Percentiles rank a stretch among this genome's conserved stretches.
Conservation (phyloP, 1,140 invertebrate species). For the Drosophila pruinosa region DNA sequence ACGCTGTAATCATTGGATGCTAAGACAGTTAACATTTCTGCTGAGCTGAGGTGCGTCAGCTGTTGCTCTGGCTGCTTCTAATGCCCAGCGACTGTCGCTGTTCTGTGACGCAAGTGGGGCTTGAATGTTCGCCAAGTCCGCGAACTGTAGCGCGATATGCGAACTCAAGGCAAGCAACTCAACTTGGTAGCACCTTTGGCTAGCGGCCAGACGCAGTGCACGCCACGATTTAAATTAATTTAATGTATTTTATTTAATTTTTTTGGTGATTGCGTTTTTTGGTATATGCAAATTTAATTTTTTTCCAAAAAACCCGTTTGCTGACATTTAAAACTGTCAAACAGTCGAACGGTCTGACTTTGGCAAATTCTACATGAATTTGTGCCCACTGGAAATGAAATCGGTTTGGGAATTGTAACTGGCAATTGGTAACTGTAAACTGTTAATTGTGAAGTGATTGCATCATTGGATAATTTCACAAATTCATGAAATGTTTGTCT, state of each 20-base stretch:
- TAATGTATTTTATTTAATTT: not conserved
- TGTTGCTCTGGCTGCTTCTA: slow-evolving; percentile 11
- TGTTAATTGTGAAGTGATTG: slow-evolving; percentile 45
- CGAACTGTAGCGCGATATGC: slow-evolving; percentile 46
- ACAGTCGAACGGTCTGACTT: not conserved
- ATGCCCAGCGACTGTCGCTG: slow-evolving; percentile 3
- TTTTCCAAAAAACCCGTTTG: slow-evolving; percentile 18
- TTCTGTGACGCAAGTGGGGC: slow-evolving; percentile 20
- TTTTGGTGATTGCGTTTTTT: slow-evolving; percentile 34
- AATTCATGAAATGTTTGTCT: slow-evolving; percentile 60
- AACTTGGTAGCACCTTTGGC: slow-evolving; percentile 16
- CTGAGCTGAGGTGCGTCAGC: slow-evolving; percentile 1
- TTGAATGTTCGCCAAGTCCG: slow-evolving; percentile 21
- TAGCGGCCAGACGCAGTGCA: slow-evolving; percentile 5
- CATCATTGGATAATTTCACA: slow-evolving; percentile 71
- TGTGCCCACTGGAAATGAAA: not conserved
- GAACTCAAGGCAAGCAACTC: slow-evolving; percentile 41
- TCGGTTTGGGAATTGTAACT: not conserved
- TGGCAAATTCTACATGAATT: not conserved
- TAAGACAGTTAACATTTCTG: not conserved
- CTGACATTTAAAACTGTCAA: slow-evolving; percentile 34
- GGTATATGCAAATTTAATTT: slow-evolving; percentile 25
- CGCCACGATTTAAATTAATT: slow-evolving; percentile 42
- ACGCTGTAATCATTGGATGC: not conserved
- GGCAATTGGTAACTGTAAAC: slow-evolving; percentile 27